Evolutionary conservation across 2,113 vertebrate genomes (phyloP), one percentile per base, ranked within the genome.

Genomic region (Ranitomeya imitator): DNA sequence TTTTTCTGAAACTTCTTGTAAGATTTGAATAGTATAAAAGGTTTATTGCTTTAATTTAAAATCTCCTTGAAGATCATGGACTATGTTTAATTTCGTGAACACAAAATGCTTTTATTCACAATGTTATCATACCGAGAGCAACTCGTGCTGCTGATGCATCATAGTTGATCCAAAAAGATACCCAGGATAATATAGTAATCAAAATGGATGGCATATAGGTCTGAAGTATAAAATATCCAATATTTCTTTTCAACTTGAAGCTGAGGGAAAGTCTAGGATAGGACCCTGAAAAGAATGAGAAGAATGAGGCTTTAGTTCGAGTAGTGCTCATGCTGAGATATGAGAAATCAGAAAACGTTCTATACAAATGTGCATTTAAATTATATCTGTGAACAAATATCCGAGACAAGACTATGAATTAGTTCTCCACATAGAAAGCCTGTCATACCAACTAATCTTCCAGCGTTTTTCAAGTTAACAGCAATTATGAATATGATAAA

Each of bases 101-200:
- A 82, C 18, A 37, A 18, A n/a, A 82, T 55, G 51, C 45, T 52
- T 52, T 21, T 54, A 55, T 79, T 79, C 11, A 86, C 89, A 37
- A 85, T 91, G 26, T 71, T 84, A 37, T 91, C 94, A 86, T 98
- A 99, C 98, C 98, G 91, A 99, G 97, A 90, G 98, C 98, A 90
- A 99, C 98, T 95, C 98, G 95, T 90, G 98, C 98, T 79, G 98
- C 98, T 57, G 98, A 99, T 86, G 98, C 98, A 85, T 99, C 98
- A 12, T 99, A 99, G 93, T 99, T 99, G 93, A 99, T 99, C 98
- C 98, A 99, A 95, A 99, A 99, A 60, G 98, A 99, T 86, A 99
- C 98, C 98, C 98, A 99, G 77, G 98, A 99, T 86, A 99, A 95
- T 93, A 99, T 99, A 85, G 98, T 99, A 93, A 99, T 99, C 92